A percentile compares a stretch with the other conserved stretches of the same genome.
Evolutionary conservation across 2,797 vertebrate species (phyloP).

Genomic region (Tokudaia tokunoshimensis): DNA sequence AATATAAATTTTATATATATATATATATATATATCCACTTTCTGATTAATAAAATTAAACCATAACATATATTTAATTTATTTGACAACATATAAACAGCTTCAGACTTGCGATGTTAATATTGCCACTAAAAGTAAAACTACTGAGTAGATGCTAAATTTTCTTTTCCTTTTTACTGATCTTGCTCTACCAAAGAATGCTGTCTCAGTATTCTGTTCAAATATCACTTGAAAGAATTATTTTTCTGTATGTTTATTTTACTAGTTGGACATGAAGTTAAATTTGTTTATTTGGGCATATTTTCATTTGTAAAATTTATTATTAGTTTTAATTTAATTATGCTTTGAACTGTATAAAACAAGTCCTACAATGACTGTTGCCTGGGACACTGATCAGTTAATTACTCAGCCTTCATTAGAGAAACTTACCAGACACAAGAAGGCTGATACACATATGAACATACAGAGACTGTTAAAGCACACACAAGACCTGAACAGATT

Average conservation of each 20-base stretch:
- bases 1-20: slow-evolving; percentile 20
- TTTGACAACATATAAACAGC: background rate
- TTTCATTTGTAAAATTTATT: slow-evolving; percentile 24
- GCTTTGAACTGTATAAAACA: slow-evolving; percentile 4
- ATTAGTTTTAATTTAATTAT: slow-evolving; percentile 13
- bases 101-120: slow-evolving; percentile 4
- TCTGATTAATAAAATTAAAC: background rate
- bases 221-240: background rate
- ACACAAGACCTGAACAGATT: background rate
- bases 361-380: background rate
- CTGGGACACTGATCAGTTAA: background rate
- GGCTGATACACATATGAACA: background rate
- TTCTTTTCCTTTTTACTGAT: background rate
- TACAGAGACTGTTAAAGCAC: background rate
- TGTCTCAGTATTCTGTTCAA: background rate
- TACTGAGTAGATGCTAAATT: background rate
- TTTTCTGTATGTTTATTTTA: slow-evolving; percentile 41
- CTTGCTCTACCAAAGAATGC: background rate
- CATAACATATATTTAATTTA: background rate
- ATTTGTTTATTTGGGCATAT: slow-evolving; percentile 10
- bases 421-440: background rate
- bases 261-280: background rate
- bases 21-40: background rate
- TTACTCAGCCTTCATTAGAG: background rate
- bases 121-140: background rate